These are phyloP conservation scores for Neolamprologus devosi DNA, from an alignment of 2,113 vertebrate species.

Conservation along the genomic window DNA sequence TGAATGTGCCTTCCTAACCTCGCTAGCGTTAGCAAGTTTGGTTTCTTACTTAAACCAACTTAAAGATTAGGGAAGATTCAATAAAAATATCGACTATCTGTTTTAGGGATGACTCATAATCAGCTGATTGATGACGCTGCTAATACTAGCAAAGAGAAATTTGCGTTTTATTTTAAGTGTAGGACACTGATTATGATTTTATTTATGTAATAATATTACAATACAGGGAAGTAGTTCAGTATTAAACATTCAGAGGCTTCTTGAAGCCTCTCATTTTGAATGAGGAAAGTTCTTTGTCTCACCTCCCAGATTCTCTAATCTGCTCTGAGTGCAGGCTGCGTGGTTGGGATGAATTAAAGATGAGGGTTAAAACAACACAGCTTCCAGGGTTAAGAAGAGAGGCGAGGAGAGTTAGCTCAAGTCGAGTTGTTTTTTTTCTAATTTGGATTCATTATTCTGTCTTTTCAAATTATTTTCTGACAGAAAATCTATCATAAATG, in stretches of 20 bases:
- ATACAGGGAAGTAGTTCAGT: neutral
- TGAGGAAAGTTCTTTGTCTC: constrained; percentile 47
- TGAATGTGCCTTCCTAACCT: neutral
- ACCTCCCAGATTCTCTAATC: constrained; percentile 14
- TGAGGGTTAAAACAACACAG: constrained; percentile 81
- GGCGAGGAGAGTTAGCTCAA: neutral
- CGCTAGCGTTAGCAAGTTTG: neutral
- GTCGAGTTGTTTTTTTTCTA: neutral
- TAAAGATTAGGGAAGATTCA: neutral
- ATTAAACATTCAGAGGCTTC: neutral
- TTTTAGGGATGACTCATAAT: neutral
- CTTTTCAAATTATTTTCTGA: neutral
- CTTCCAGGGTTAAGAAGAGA: constrained; percentile 76
- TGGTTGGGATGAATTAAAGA: constrained; percentile 88
- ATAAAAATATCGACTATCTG: neutral
- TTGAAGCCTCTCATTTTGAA: constrained; percentile 7
- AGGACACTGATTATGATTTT: neutral
- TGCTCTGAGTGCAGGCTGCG: constrained; percentile 59
- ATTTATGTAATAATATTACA: neutral
- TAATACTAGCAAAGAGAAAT: neutral
- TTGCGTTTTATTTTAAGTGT: neutral
- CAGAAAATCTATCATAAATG: neutral
- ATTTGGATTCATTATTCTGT: neutral
- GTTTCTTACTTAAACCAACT: neutral
- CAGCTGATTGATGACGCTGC: neutral